A percentile compares a stretch with the other conserved stretches of the same genome.
phyloP scores from a whole-genome alignment of 2,797 vertebrate genomes.

The Catamblyrhynchus diadema region DNA sequence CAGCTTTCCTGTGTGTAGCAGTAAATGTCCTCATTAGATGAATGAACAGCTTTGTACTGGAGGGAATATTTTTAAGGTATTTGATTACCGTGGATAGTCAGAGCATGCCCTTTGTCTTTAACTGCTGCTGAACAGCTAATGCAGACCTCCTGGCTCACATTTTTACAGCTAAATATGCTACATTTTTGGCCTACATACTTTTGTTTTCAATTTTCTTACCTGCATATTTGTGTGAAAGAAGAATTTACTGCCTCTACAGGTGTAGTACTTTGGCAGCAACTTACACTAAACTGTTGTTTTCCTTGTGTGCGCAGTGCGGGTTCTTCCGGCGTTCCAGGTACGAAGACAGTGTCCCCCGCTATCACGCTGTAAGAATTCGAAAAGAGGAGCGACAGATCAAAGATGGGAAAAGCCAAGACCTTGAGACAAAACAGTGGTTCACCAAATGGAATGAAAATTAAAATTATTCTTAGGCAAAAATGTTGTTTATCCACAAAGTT shows the following conservation, averaged over 20 bases:
- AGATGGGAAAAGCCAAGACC: slow-evolving; percentile 78
- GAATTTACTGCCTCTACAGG: not conserved
- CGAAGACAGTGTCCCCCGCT: slow-evolving; percentile 89
- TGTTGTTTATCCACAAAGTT: not conserved
- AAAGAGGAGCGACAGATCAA: slow-evolving; percentile 84
- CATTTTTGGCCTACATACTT: not conserved
- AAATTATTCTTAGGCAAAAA: slow-evolving; percentile 84
- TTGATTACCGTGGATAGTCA: not conserved
- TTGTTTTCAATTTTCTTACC: not conserved
- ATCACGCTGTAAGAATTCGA: slow-evolving; percentile 92
- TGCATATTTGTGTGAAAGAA: not conserved
- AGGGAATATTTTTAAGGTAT: not conserved
- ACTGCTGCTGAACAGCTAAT: not conserved
- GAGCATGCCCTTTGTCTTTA: not conserved
- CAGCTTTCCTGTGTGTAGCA: not conserved
- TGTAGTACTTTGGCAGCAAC: not conserved
- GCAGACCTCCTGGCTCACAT: not conserved
- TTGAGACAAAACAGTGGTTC: slow-evolving; percentile 91
- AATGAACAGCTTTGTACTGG: not conserved
- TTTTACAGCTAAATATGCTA: not conserved
- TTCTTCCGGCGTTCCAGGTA: slow-evolving; percentile 95
- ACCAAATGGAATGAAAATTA: slow-evolving; percentile 91
- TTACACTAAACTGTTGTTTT: not conserved
- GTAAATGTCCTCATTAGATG: not conserved
- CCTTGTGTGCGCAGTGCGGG: slow-evolving; percentile 81